Base-by-base conservation (phyloP, 2,797 vertebrate species). In the Crenichthys baileyi region DNA sequence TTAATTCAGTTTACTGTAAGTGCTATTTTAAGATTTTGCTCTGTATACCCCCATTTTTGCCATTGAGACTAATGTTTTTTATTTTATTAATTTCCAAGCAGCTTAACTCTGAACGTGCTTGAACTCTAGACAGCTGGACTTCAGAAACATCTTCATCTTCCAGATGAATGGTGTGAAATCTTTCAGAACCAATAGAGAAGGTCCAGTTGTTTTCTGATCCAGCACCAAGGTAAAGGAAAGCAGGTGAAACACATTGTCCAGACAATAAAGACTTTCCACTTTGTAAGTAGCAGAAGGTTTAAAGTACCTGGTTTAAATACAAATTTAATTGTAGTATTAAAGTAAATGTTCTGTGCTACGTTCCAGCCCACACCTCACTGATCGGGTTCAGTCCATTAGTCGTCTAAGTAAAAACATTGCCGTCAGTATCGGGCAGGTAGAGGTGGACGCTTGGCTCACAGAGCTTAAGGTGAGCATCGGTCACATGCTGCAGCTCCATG, bases 381-480 rank as follows among this genome's bases (percentile, higher is more conserved):
- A 65, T 67, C 58, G 41, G 83, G 31, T 22, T 81, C 83, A 78
- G 81, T 79, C 83, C 73, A 91, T 92, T 92, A 84, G 85, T 73
- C 79, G 84, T 79, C 72, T 84, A 89, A 89, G 89, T 86, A 79
- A 80, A 90, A 89, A 87, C 72, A 77, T 85, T 82, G 71, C 72
- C 6, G 60, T 68, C 31, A 29, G 75, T 80, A 8, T 76, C 48
- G 48, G 76, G 31, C 4, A 5, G 72, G 74, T 48, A 48, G 75
- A 61, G 79, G 77, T 72, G 77, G 79, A 50, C 61, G 72, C 81
- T 77, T 16, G 13, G 68, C 77, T 87, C 79, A 56, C 80, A 80
- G 85, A 67, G 91, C 86, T 93, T 81, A 85, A 90, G 90, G 91
- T 93, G 89, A 88, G 91, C 75, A 88, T 77, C 29, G 78, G 89